Base-by-base conservation (phyloP, 2,888 invertebrate species). In the Sesamia inferens region DNA sequence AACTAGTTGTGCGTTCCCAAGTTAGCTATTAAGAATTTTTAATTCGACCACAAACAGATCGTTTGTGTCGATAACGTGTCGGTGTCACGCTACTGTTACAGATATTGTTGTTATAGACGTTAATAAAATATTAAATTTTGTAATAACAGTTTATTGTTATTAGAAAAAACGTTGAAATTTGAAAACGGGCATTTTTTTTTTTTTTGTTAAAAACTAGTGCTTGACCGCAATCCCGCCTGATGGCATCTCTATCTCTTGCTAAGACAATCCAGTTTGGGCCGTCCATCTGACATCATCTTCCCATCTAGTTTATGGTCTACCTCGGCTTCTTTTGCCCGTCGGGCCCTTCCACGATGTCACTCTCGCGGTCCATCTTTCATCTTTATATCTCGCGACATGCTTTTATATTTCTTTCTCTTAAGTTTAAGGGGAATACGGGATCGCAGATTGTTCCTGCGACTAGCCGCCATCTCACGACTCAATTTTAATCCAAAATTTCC, bases 11-110 rank as follows among this genome's bases (percentile, higher is more conserved):
- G 71, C 51, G 81, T 75, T 85, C 90, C 90, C 89, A 82, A 87
- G 89, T 88, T 78, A 85, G 85, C 90, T 89, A 89, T 92, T 88
- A 91, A 90, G 90, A 92, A 92, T 92, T 89, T 90, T 90, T 90
- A 91, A 92, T 89, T 85, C 81, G 85, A 83, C 63, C 74, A 68
- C 78, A 61, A 80, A 84, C 63, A 79, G 88, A 87, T 87, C 81
- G 81, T 74, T 65, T 10, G 10, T 51, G 51, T 70, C 65, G 78
- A 86, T 85, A 84, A 81, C 58, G 48, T 24, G 48, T 70, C 59
- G 61, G 58, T 75, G 71, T 74, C 87, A 85, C 78, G 87, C 84
- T 0, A 84, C 42, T 22, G 39, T 62, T 66, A 69, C 65, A 57
- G n/a, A 70, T 75, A 82, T n/a, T 68, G 54, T 24, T 59, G 54